Conservation (phyloP, 2,113 vertebrate genomes). For the Donacobius atricapilla region DNA sequence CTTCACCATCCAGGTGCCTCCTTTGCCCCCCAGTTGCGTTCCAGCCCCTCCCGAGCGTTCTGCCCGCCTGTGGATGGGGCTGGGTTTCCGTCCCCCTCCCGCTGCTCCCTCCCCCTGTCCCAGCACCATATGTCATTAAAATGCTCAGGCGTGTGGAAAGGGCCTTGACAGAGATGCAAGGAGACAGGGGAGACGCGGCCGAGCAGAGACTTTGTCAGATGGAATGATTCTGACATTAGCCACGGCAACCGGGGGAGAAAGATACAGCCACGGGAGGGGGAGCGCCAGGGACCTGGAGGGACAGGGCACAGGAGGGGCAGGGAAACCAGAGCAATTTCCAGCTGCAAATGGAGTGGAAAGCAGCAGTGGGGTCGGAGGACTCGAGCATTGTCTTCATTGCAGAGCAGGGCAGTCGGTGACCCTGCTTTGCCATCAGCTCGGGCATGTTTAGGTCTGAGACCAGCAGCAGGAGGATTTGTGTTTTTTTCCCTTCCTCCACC, state of each 20-base stretch:
- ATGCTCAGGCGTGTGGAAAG: slow-evolving; percentile 78
- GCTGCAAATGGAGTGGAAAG: background rate
- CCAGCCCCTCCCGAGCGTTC: background rate
- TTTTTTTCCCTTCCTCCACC: background rate
- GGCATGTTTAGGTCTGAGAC: background rate
- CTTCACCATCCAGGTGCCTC: too few species aligned
- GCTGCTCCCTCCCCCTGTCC: slow-evolving; percentile 16
- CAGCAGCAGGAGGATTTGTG: too few species aligned
- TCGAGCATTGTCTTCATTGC: accelerated
- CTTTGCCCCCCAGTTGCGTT: background rate
- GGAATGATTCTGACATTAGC: slow-evolving; percentile 72
- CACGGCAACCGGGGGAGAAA: slow-evolving; percentile 58
- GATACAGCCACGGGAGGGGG: slow-evolving; percentile 4
- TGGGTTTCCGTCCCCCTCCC: background rate
- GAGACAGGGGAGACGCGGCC: slow-evolving; percentile 68
- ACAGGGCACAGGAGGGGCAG: background rate
- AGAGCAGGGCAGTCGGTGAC: background rate
- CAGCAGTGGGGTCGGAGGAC: background rate
- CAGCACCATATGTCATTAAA: slow-evolving; percentile 80
- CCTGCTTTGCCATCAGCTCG: background rate
- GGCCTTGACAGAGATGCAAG: slow-evolving; percentile 75
- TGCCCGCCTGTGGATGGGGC: background rate
- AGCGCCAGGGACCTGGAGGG: background rate
- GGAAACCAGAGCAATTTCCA: background rate
- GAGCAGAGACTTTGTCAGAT: slow-evolving; percentile 75